These are phyloP conservation scores for Monomorium pharaonis DNA, from an alignment of 1,140 invertebrate species.

Conservation along the genomic window DNA sequence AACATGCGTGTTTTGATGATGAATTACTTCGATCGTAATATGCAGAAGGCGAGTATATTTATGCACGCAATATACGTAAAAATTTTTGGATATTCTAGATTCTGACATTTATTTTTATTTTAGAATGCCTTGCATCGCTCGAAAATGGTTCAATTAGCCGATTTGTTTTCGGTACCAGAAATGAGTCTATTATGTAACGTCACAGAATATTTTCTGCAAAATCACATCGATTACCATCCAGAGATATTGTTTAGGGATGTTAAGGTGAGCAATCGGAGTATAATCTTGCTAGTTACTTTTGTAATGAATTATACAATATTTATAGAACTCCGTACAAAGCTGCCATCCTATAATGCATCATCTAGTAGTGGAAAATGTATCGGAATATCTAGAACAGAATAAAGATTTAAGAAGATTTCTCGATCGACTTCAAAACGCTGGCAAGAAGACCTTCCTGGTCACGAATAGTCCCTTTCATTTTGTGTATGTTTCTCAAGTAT, in stretches of 20 bases:
- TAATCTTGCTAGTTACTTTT: background rate
- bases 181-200: constrained; percentile 97
- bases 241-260: constrained; percentile 98
- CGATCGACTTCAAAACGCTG: constrained; percentile 89
- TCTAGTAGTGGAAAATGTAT: constrained; percentile 91
- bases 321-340: constrained; percentile 93
- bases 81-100: no score
- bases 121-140: constrained; percentile 82
- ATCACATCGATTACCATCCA: constrained; percentile 97
- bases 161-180: constrained; percentile 98
- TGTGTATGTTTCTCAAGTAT: constrained; percentile 91
- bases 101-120: constrained; percentile 35
- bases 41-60: constrained; percentile 76
- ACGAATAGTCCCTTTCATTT: constrained; percentile 99
- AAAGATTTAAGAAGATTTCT: constrained; percentile 91
- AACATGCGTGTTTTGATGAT: constrained; percentile 69
- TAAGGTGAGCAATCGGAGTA: constrained; percentile 87
- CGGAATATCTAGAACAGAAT: constrained; percentile 93
- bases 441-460: constrained; percentile 97
- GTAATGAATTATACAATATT: constrained; percentile 14
- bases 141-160: constrained; percentile 97
- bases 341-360: constrained; percentile 97
- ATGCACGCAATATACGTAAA: background rate
- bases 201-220: constrained; percentile 95
- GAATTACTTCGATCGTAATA: constrained; percentile 67